Evolutionary conservation across 2,888 invertebrate genomes (phyloP).

Genomic region (Sthenelais limicola): DNA sequence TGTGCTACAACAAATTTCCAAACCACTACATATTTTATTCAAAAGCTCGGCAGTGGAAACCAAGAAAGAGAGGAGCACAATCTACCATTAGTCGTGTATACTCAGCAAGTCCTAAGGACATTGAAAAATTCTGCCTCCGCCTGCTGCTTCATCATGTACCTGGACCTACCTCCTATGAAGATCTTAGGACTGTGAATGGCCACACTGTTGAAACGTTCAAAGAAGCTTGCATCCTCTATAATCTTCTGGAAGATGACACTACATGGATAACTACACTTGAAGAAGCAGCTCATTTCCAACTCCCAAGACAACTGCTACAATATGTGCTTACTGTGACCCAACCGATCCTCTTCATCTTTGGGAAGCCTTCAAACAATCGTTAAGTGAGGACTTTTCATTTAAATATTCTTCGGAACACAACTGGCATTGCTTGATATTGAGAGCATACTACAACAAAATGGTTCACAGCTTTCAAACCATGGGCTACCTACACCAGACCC

Average conservation of each 20-base stretch:
- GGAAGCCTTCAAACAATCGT: background rate
- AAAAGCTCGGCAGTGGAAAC: background rate
- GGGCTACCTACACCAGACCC: no score
- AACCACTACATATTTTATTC: background rate
- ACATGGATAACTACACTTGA: conserved; percentile 54
- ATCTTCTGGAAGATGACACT: conserved; percentile 61
- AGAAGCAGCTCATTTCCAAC: background rate
- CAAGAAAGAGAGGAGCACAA: background rate
- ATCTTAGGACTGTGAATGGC: conserved; percentile 56
- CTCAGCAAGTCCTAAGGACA: background rate
- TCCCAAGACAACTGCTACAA: background rate
- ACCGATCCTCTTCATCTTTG: background rate
- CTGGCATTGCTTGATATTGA: no score
- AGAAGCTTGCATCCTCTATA: conserved; percentile 59
- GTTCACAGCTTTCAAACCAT: no score
- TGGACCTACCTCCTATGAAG: conserved; percentile 45
- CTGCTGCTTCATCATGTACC: conserved; percentile 38
- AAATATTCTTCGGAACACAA: no score
- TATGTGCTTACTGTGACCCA: background rate
- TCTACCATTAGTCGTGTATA: background rate
- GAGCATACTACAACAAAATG: no score
- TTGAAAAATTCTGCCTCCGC: conserved; percentile 38
- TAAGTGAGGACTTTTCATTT: background rate
- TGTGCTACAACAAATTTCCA: background rate
- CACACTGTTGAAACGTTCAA: conserved; percentile 57